Percentiles rank a stretch among this genome's conserved stretches.
These are phyloP conservation scores for Cordylochernes scorpioides DNA, from an alignment of 2,888 invertebrate genomes.

Conservation along the genomic window DNA sequence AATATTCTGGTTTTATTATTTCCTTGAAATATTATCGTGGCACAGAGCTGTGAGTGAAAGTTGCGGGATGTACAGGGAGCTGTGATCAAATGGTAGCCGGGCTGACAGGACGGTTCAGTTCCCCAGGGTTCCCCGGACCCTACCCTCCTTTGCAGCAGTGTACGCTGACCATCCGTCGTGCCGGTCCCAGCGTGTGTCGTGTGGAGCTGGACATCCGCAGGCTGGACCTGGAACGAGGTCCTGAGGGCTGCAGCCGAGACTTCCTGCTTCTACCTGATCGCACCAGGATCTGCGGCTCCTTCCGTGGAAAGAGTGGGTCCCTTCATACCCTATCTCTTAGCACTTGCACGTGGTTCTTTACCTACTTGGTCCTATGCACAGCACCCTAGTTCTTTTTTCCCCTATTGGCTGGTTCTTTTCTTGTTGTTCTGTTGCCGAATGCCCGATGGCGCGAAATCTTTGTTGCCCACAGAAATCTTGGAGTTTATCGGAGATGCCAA, in stretches of 20 bases:
- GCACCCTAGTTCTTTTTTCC: too few relatives aligned
- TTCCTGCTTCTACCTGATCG: slow-evolving; percentile 13
- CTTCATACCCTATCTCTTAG: too few relatives aligned
- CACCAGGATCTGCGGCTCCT: slow-evolving; percentile 9
- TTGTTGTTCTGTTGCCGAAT: too few relatives aligned
- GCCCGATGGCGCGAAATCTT: too few relatives aligned
- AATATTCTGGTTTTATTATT: too few relatives aligned
- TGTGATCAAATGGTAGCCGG: slow-evolving; percentile 12
- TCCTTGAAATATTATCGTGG: too few relatives aligned
- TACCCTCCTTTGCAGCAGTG: slow-evolving; percentile 12
- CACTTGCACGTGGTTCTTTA: too few relatives aligned
- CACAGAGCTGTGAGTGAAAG: too few relatives aligned
- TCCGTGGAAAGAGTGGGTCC: slow-evolving; percentile 6
- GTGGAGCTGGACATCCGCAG: slow-evolving; percentile 8
- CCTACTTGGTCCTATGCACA: too few relatives aligned
- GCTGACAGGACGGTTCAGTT: slow-evolving; percentile 9
- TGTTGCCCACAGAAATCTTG: too few relatives aligned
- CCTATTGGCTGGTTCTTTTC: too few relatives aligned
- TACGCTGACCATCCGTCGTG: slow-evolving; percentile 9
- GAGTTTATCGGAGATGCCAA: too few relatives aligned
- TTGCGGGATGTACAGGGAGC: slow-evolving; percentile 6
- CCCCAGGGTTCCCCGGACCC: slow-evolving; percentile 11
- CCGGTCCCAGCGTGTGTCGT: slow-evolving; percentile 8
- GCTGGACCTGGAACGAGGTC: slow-evolving; percentile 9
- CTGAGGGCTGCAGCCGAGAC: slow-evolving; percentile 9